These are phyloP conservation scores for Elephas maximus DNA, from an alignment of 2,113 vertebrate genomes.

Conservation along the genomic window DNA sequence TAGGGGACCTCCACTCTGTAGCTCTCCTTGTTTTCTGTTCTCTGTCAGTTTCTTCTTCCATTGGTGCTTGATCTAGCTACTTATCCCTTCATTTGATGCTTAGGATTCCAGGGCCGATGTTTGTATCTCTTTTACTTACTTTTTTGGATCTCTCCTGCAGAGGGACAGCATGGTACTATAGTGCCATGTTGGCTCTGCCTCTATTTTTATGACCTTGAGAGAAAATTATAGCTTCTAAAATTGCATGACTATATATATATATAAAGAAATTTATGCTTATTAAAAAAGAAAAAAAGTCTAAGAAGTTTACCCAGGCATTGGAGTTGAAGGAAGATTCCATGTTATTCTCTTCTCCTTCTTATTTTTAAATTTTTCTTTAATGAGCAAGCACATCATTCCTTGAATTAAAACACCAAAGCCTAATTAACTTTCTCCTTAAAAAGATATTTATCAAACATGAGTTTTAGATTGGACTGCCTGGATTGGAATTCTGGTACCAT, in stretches of 20 bases:
- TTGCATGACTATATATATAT: background rate
- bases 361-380: background rate
- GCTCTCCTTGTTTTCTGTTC: too few species aligned
- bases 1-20: too few species aligned
- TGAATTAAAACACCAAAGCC: background rate
- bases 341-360: background rate
- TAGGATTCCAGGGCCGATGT: too few species aligned
- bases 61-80: too few species aligned
- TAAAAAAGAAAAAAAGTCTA: background rate
- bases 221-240: constrained; percentile 45
- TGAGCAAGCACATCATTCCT: background rate
- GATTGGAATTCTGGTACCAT: background rate
- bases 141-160: too few species aligned
- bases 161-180: too few species aligned
- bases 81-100: too few species aligned
- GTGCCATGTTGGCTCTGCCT: too few species aligned
- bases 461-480: background rate
- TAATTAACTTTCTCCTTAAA: background rate
- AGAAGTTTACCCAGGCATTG: background rate
- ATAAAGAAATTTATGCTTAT: background rate
- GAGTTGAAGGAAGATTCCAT: background rate
- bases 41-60: too few species aligned
- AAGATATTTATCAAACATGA: background rate
- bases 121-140: too few species aligned
- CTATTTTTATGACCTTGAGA: background rate